Evolutionary conservation across 2,797 vertebrate species (phyloP), one percentile per base, ranked within the genome.

Genomic region (Choloepus didactylus): DNA sequence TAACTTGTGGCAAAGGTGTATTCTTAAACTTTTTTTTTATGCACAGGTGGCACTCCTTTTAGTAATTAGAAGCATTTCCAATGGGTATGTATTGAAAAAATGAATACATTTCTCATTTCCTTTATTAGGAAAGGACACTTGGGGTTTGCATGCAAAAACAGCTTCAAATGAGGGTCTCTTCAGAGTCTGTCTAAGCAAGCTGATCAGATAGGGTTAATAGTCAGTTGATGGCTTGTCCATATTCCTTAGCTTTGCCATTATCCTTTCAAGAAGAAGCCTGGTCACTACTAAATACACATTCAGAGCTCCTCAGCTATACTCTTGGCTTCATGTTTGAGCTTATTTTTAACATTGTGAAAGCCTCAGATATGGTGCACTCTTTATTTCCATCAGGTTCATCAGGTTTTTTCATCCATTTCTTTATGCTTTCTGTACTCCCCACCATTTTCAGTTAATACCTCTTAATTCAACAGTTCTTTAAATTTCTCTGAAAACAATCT

Each of bases 231-330:
- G 4, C 23, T 93, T 16, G 77, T 59, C 4, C 25, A 59, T 25
- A 51, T 38, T 87, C 94, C 59, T 62, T 75, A 92, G 56, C 41
- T 69, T 89, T 95, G 44, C 31, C 29, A 44, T 59, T 56, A 23
- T 62, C 70, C 84, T 15, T 83, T 93, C 35, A 73, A 94, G 82
- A 75, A 89, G 87, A 10, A 81, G 51, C 62, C 49, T 77, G 75
- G 7, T 27, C 9, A n/a, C 54, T 69, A 54, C 70, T 41, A 92
- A 86, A 60, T 76, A 60, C 6, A 14, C 60, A 23, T 29, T 67
- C 51, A 44, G 79, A 87, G 9, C 38, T 82, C 25, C 38, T n/a
- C 18, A 14, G 54, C 23, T 85, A 15, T 79, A 29, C 14, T 87
- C 18, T 77, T 62, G 44, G 27, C 12, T 96, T 81, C 80, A 41